Percentiles rank a stretch among this genome's conserved stretches.
These are phyloP conservation scores for Zaprionus nigranus DNA, from an alignment of 1,140 invertebrate genomes.

Conservation along the genomic window DNA sequence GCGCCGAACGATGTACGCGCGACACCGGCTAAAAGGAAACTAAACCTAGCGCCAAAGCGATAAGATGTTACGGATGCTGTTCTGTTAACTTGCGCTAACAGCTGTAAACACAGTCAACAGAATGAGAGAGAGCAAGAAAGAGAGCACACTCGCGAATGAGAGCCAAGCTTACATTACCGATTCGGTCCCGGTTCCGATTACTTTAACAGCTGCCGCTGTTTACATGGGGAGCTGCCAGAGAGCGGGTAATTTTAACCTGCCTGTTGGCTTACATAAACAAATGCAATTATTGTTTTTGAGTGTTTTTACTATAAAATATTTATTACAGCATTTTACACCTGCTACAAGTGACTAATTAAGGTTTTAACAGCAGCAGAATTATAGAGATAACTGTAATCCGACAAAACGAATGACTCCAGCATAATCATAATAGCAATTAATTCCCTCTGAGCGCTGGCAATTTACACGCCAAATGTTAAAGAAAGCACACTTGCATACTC, in stretches of 20 bases:
- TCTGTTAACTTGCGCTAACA: slow-evolving; percentile 18
- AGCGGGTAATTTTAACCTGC: slow-evolving; percentile 6
- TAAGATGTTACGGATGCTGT: slow-evolving; percentile 36
- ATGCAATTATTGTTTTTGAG: slow-evolving; percentile 59
- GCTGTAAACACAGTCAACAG: neutral
- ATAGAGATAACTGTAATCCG: neutral
- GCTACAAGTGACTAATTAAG: slow-evolving; percentile 34
- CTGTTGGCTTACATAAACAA: slow-evolving; percentile 34
- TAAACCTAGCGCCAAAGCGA: slow-evolving; percentile 48
- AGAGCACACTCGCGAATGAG: neutral
- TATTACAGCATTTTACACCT: slow-evolving; percentile 47
- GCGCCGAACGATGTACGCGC: slow-evolving; percentile 56
- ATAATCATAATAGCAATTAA: slow-evolving; percentile 41
- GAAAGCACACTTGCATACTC: neutral
- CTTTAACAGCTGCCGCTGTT: neutral
- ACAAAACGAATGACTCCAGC: neutral
- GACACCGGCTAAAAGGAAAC: slow-evolving; percentile 75
- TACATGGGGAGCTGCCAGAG: neutral
- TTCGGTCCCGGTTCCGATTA: neutral
- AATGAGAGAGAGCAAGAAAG: neutral
- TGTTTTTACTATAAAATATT: slow-evolving; percentile 49
- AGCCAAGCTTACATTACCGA: neutral
- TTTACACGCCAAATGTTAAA: neutral
- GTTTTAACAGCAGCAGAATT: slow-evolving; percentile 1
- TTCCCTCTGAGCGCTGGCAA: slow-evolving; percentile 28